These are phyloP conservation scores for Epinotia nisella DNA, from an alignment of 2,888 invertebrate species.

Conservation along the genomic window DNA sequence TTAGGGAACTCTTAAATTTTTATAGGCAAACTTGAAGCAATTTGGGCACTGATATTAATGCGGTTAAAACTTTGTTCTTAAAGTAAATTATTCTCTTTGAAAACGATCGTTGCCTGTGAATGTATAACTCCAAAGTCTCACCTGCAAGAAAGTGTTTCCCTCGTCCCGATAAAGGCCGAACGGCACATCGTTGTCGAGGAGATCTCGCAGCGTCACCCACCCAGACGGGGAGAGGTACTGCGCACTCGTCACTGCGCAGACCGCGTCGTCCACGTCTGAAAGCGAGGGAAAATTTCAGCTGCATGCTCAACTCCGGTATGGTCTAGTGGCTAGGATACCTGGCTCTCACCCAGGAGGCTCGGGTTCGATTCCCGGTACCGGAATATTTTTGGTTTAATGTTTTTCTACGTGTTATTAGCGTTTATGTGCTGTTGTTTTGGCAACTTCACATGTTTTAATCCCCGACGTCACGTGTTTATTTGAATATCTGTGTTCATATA, in stretches of 20 bases:
- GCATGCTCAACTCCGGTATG: slow-evolving; percentile 76
- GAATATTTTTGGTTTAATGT: slow-evolving; percentile 60
- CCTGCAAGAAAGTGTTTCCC: slow-evolving; percentile 88
- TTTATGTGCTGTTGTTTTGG: no score
- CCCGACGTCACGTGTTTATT: no score
- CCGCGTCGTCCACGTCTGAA: slow-evolving; percentile 89
- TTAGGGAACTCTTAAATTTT: no score
- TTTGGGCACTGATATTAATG: no score
- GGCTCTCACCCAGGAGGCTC: slow-evolving; percentile 58
- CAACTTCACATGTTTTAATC: no score
- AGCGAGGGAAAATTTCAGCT: slow-evolving; percentile 43
- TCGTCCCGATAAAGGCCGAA: slow-evolving; percentile 92
- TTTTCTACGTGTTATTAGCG: not conserved
- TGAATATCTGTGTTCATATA: no score
- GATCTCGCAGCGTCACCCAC: slow-evolving; percentile 92
- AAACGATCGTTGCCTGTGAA: no score
- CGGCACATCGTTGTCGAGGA: slow-evolving; percentile 90
- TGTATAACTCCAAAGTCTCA: slow-evolving; percentile 48
- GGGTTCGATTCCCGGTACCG: slow-evolving; percentile 85
- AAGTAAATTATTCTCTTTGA: no score
- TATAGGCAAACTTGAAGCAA: no score
- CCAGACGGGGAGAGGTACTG: slow-evolving; percentile 91
- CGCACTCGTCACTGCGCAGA: slow-evolving; percentile 93
- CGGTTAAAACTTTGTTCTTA: no score
- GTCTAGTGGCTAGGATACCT: slow-evolving; percentile 87